Evolutionary conservation across 2,797 vertebrate genomes (phyloP).

Genomic region (Diglossa cyanea): DNA sequence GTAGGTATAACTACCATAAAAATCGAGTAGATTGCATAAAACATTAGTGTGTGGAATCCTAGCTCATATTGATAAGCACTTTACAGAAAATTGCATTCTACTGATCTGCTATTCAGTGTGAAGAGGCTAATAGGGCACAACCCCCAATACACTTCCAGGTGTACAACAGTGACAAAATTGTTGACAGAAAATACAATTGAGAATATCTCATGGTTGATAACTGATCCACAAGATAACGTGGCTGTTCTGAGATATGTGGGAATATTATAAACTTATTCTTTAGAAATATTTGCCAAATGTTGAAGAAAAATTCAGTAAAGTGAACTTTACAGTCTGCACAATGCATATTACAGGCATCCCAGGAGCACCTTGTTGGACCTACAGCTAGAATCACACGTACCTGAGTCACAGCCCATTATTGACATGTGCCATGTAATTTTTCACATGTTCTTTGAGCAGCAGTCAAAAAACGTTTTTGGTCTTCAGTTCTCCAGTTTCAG

Average conservation of each 20-base stretch:
- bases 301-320: background rate
- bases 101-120: background rate
- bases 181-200: background rate
- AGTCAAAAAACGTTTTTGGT: background rate
- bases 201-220: background rate
- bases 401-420: background rate
- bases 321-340: background rate
- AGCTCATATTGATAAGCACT: background rate
- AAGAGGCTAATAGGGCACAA: background rate
- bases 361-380: background rate
- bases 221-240: background rate
- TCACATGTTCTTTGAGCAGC: background rate
- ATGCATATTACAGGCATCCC: background rate
- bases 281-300: background rate
- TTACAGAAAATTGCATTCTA: background rate
- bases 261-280: background rate
- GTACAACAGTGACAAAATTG: background rate
- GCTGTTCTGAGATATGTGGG: background rate
- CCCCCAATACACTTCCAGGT: background rate
- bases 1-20: background rate
- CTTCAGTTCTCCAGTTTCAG: background rate
- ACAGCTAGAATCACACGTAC: accelerated
- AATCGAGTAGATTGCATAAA: background rate
- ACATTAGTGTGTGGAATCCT: background rate
- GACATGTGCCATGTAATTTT: background rate